These are phyloP conservation scores for Tigriopus japonicus DNA, from an alignment of 1,140 invertebrate genomes.

Conservation along the genomic window DNA sequence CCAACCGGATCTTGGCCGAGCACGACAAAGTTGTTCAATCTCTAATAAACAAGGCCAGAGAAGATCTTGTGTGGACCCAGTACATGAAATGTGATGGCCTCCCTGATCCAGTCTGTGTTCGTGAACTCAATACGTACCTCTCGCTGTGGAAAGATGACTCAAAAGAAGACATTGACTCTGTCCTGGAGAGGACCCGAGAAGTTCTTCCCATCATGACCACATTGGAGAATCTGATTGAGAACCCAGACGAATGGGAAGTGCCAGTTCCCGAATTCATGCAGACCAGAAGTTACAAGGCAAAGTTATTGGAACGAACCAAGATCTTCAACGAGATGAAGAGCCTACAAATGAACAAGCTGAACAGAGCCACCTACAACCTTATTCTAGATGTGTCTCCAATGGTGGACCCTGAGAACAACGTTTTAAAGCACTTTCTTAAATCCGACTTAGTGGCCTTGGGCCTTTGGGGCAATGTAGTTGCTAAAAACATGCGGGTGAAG, in stretches of 20 bases:
- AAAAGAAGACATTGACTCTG: neutral
- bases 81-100: conserved; percentile 12
- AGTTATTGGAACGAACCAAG: neutral
- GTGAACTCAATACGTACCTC: conserved; percentile 5
- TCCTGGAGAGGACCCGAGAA: neutral
- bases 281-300: conserved; percentile 1
- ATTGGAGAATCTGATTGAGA: conserved; percentile 1
- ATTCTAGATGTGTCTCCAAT: conserved; percentile 11
- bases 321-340: conserved; percentile 11
- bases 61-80: conserved; percentile 3
- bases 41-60: conserved; percentile 1
- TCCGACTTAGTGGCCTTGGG: conserved; percentile 6
- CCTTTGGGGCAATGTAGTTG: conserved; percentile 11
- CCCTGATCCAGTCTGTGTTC: conserved; percentile 9
- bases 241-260: conserved; percentile 12
- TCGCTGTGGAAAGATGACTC: conserved; percentile 3
- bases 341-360: conserved; percentile 8
- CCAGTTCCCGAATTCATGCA: neutral
- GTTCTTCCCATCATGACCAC: conserved; percentile 9
- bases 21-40: neutral
- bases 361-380: conserved; percentile 3
- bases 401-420: conserved; percentile 10
- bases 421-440: conserved; percentile 1
- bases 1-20: neutral
- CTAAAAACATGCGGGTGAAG: conserved; percentile 12